Evolutionary conservation across 2,113 vertebrate genomes (phyloP), one percentile per base, ranked within the genome.

Genomic region (Oreochromis tanganicae): DNA sequence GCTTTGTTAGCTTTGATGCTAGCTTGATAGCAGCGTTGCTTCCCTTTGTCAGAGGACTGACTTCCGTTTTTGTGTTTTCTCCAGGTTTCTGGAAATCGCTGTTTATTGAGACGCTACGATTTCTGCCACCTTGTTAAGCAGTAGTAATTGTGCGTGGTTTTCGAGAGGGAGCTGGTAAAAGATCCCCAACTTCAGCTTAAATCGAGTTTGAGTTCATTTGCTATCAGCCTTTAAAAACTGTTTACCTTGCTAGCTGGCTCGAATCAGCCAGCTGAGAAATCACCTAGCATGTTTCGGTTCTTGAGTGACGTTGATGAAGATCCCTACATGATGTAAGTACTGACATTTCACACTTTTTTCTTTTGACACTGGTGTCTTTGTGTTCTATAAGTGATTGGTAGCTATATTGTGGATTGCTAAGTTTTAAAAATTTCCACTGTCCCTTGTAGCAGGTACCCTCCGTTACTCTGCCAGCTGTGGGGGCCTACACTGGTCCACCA

Each of bases 261-360:
- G 86, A 89, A 85, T 86, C 88, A 93, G 94, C 95, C 95, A 96
- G 94, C 94, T 94, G 93, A 92, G 83, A 87, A 91, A 94, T 68
- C 84, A 85, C 89, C 84, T 90, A 95, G 86, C 89, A 97, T 97
- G 97, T 97, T 97, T 94, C 97, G 96, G 43, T 97, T 94, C 93
- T 89, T 97, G 89, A 96, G 95, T 92, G 96, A 97, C 93, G 95
- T 95, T 57, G 96, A 97, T 87, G 97, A 97, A 86, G 97, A 91
- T 88, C 96, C 96, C 19, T 97, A 87, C 87, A 96, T 97, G 94
- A 96, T 97, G 97, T 97, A 85, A 97, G 96, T 97, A 80, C 29
- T 80, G 29, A 13, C 36, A 68, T 61, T 52, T 43, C 14, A 21
- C 6, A 4, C 2, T 19, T 55, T 41, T 41, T 54, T 10, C n/a